Conservation (phyloP, 2,797 vertebrate genomes). For the Microhierax caerulescens region DNA sequence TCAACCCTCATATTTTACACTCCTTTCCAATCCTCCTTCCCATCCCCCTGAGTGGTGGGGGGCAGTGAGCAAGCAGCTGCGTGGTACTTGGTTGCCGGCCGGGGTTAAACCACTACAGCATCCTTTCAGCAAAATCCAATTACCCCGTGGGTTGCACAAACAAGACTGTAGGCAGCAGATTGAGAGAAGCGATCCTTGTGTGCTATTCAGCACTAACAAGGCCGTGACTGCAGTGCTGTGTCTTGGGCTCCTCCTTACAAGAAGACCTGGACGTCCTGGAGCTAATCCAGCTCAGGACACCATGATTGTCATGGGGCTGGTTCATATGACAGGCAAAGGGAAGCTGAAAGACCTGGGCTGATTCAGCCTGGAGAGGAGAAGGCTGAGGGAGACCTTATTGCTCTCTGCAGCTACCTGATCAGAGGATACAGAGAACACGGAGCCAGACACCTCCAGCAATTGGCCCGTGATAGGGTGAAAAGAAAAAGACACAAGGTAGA, state of each 20-base stretch:
- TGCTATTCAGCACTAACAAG: fast-evolving
- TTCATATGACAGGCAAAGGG: background rate
- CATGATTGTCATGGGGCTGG: background rate
- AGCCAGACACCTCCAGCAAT: background rate
- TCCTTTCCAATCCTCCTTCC: too few relatives aligned
- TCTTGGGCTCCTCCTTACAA: background rate
- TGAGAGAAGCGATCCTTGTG: background rate
- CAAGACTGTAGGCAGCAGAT: background rate
- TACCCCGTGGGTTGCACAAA: background rate
- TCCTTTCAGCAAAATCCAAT: background rate
- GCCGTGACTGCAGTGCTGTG: fast-evolving
- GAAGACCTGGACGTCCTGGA: background rate
- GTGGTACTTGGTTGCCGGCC: too few relatives aligned
- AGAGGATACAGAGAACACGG: background rate
- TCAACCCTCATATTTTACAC: too few relatives aligned
- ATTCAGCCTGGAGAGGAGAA: background rate
- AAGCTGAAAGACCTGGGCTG: background rate
- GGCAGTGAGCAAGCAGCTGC: too few relatives aligned
- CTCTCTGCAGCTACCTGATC: background rate
- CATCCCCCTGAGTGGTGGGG: too few relatives aligned
- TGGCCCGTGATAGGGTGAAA: background rate
- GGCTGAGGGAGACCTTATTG: background rate
- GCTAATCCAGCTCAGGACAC: background rate
- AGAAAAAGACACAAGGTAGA: background rate
- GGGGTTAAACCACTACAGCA: too few relatives aligned